phyloP scores from a whole-genome alignment of 2,113 vertebrate species.

The Neotoma lepida region DNA sequence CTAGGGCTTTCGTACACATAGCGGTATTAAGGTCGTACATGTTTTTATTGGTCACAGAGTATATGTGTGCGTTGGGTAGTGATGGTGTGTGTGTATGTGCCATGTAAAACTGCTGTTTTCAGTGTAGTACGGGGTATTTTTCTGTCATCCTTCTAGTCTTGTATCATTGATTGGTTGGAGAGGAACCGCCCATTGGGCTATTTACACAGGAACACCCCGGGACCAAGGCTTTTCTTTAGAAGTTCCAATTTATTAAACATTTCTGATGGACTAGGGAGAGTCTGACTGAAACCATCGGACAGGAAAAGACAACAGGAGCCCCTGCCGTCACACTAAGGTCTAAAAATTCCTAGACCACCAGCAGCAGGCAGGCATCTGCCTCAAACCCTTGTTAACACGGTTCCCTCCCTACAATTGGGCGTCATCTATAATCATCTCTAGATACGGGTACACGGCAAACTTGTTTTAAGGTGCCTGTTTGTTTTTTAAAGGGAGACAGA shows the following conservation, averaged over 20 bases:
- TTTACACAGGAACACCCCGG: not conserved
- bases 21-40: not conserved
- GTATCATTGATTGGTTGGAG: not conserved
- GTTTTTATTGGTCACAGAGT: not conserved
- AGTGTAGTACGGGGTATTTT: not conserved
- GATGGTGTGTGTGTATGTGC: not conserved
- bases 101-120: slow-evolving; percentile 15
- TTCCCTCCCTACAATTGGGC: not conserved
- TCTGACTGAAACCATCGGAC: not conserved
- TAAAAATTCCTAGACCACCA: not conserved
- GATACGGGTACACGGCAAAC: not conserved
- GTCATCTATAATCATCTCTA: not conserved
- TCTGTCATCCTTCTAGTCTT: not conserved
- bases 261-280: not conserved
- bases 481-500: not conserved
- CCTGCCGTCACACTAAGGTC: not conserved
- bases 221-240: not conserved
- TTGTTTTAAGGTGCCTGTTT: not conserved
- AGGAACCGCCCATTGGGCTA: not conserved
- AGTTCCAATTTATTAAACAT: not conserved
- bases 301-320: not conserved
- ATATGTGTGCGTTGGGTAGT: not conserved
- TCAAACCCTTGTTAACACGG: not conserved
- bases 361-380: not conserved
- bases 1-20: not conserved